Base-by-base conservation (phyloP, 2,797 vertebrate genomes). In the Rhadinocentrus ornatus region DNA sequence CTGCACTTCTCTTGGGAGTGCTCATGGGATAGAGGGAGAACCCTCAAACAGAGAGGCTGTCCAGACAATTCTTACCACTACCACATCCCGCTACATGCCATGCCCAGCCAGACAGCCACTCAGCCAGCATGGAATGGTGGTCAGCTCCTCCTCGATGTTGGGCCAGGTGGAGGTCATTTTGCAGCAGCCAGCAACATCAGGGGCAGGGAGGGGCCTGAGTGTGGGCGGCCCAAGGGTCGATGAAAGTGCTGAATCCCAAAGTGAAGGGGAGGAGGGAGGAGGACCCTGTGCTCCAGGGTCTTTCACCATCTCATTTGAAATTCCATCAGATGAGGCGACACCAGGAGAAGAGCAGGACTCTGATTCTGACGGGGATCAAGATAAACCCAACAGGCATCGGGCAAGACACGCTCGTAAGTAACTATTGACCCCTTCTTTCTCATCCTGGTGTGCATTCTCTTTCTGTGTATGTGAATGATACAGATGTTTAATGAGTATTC, bases 371-470 rank as follows among this genome's bases (percentile, higher is more conserved):
- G 94, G 85, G 81, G 96, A 97, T 83, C 96, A 87, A 79, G 93
- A 89, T 80, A 94, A 94, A 94, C 97, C 97, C 82, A 96, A 93
- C 93, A 99, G 96, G 92, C 98, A 99, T 93, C 93, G 95, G 71
- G 95, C 98, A 0, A 94, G 90, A 75, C 97, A 99, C 87, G 94
- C 98, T 86, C 96, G 98, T 99, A 94, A 99, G 98, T 98, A 92
- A 75, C 64, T 59, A 39, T 48, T 12, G 34, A 56, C 34, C 26
- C 41, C 57, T 82, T 66, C 52, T 2, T 73, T 80, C 24, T 39
- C 59, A 15, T 59, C 4, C 10, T 44, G 7, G 4, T 57, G 15
- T 44, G 29, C 3, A 24, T 52, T 52, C 16, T 20, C 67, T 65
- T 11, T 52, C 3, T 52, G 6, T 58, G 29, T 62, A 31, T 20